These are phyloP conservation scores for Petrophora chlorosata DNA, from an alignment of 2,888 invertebrate species.

Conservation along the genomic window DNA sequence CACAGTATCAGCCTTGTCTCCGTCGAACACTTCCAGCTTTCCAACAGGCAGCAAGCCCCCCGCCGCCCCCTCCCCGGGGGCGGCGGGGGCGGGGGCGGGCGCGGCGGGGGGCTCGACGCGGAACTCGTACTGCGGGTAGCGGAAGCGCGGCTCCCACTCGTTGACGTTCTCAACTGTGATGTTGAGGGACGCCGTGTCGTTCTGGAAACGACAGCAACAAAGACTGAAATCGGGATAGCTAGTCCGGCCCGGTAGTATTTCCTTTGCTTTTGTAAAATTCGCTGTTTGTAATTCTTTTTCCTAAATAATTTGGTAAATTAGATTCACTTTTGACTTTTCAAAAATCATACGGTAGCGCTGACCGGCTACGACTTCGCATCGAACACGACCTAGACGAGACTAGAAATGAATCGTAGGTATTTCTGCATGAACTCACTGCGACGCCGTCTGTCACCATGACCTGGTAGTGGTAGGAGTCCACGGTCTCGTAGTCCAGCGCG, in stretches of 20 bases:
- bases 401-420: too few species aligned
- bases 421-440: slow-evolving; percentile 86
- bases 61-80: slow-evolving; percentile 48
- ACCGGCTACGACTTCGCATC: too few species aligned
- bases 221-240: too few species aligned
- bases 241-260: too few species aligned
- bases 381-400: too few species aligned
- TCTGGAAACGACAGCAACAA: slow-evolving; percentile 80
- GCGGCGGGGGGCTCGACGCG: slow-evolving; percentile 59
- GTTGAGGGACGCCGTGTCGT: slow-evolving; percentile 92
- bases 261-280: too few species aligned
- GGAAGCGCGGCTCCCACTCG: slow-evolving; percentile 96
- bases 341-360: too few species aligned
- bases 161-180: slow-evolving; percentile 93
- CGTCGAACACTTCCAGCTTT: slow-evolving; percentile 93
- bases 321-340: too few species aligned
- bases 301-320: too few species aligned
- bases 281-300: too few species aligned
- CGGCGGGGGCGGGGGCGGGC: slow-evolving; percentile 21
- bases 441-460: slow-evolving; percentile 92
- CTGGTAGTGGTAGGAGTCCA: slow-evolving; percentile 88
- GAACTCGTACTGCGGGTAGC: slow-evolving; percentile 94
- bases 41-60: slow-evolving; percentile 76
- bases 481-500: slow-evolving; percentile 90
- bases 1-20: slow-evolving; percentile 90